Conservation (phyloP, 2,888 invertebrate genomes). For the Chymomyza caudatula region DNA sequence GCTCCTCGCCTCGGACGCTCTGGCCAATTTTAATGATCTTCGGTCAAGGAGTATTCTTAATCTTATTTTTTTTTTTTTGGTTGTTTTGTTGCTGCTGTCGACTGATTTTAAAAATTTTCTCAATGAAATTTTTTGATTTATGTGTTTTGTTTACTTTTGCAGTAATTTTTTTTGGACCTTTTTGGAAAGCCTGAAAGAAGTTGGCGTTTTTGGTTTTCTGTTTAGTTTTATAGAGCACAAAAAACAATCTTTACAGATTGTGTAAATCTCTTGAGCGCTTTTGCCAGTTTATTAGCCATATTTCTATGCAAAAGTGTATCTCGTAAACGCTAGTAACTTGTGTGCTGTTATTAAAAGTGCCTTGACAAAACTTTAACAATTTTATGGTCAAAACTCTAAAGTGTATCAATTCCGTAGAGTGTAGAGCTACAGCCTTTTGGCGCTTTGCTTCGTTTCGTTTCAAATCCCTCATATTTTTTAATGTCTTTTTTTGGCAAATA, state of each 20-base stretch:
- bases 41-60: conserved; percentile 48
- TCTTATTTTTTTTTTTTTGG: conserved; percentile 2
- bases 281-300: too few species aligned
- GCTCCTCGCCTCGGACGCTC: conserved; percentile 14
- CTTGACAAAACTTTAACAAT: neutral
- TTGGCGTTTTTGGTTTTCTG: too few species aligned
- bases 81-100: neutral
- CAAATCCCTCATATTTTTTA: conserved; percentile 1
- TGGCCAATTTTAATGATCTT: conserved; percentile 64
- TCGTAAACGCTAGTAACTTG: too few species aligned
- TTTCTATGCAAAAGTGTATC: too few species aligned
- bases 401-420: neutral
- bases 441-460: conserved; percentile 35
- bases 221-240: too few species aligned
- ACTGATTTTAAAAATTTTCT: conserved; percentile 57
- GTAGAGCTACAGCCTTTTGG: neutral
- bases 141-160: conserved; percentile 48
- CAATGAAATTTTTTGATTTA: conserved; percentile 75
- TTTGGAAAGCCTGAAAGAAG: too few species aligned
- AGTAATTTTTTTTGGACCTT: conserved; percentile 3
- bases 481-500: conserved; percentile 62
- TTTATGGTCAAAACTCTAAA: neutral
- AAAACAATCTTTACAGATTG: too few species aligned
- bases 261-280: too few species aligned
- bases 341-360: neutral